Conservation (phyloP, 2,113 vertebrate species). For the Leptodactylus fuscus region DNA sequence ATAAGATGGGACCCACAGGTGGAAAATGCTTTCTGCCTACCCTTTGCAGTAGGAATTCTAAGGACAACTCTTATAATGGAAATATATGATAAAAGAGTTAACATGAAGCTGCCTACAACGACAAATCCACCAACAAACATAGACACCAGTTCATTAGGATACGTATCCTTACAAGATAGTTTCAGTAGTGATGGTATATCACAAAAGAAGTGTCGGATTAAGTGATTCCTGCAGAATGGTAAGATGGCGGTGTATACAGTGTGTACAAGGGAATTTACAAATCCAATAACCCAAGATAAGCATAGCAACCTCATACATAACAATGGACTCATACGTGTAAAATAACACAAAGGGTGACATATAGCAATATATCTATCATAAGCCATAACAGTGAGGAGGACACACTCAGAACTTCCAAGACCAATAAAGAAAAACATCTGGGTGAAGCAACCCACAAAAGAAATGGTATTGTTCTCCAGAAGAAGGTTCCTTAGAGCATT, state of each 20-base stretch:
- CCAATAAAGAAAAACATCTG: constrained; percentile 48
- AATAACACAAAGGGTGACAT: constrained; percentile 42
- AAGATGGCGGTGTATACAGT: constrained; percentile 32
- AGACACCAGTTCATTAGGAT: constrained; percentile 16
- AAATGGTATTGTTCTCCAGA: background rate
- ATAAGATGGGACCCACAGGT: constrained; percentile 62
- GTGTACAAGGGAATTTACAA: constrained; percentile 44
- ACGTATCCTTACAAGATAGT: constrained; percentile 46
- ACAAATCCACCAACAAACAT: background rate
- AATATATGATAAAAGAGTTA: constrained; percentile 61
- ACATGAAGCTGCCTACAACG: constrained; percentile 40
- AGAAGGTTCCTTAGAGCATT: constrained; percentile 16
- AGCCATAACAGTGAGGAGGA: constrained; percentile 45
- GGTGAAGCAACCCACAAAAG: constrained; percentile 48
- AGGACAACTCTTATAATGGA: constrained; percentile 50
- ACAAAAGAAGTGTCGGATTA: constrained; percentile 48
- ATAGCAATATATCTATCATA: constrained; percentile 56
- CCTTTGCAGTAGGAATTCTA: constrained; percentile 44
- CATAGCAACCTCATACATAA: background rate
- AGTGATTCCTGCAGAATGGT: constrained; percentile 28
- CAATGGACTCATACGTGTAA: constrained; percentile 3
- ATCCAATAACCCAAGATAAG: constrained; percentile 38
- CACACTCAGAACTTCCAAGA: constrained; percentile 43
- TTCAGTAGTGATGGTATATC: constrained; percentile 41
- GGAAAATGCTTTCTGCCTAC: constrained; percentile 60